These are phyloP conservation scores for Gobius niger DNA, from an alignment of 2,113 vertebrate genomes.

Conservation along the genomic window DNA sequence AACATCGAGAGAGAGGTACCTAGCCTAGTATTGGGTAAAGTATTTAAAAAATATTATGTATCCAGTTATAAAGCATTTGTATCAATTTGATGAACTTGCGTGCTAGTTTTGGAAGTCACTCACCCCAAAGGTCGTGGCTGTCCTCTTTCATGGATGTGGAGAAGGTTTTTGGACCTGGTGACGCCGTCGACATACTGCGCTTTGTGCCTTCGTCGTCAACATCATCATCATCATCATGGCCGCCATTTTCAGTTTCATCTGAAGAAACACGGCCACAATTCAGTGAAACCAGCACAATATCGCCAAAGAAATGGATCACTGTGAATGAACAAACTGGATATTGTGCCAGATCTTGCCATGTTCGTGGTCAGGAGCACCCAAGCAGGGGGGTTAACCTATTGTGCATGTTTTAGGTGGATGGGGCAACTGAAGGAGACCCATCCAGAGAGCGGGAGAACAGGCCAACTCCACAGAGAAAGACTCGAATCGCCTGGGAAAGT, in stretches of 20 bases:
- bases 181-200: conserved; percentile 54
- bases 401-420: no score
- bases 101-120: conserved; percentile 7
- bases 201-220: conserved; percentile 60
- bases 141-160: conserved; percentile 75
- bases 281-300: no score
- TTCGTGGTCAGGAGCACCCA: background rate
- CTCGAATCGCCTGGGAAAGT: no score
- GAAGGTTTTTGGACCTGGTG: conserved; percentile 73
- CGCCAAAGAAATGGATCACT: no score
- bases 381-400: background rate
- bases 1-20: no score
- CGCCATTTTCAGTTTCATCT: conserved; percentile 39
- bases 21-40: background rate
- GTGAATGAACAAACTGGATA: background rate
- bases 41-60: no score
- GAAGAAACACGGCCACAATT: background rate
- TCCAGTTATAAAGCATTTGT: no score
- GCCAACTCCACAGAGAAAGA: no score
- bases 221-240: conserved; percentile 47
- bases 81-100: no score
- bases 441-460: no score
- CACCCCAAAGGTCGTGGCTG: conserved; percentile 65
- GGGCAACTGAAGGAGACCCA: no score
- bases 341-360: background rate